phyloP scores from a whole-genome alignment of 2,797 vertebrate species.

The Pseudochromis fuscus region DNA sequence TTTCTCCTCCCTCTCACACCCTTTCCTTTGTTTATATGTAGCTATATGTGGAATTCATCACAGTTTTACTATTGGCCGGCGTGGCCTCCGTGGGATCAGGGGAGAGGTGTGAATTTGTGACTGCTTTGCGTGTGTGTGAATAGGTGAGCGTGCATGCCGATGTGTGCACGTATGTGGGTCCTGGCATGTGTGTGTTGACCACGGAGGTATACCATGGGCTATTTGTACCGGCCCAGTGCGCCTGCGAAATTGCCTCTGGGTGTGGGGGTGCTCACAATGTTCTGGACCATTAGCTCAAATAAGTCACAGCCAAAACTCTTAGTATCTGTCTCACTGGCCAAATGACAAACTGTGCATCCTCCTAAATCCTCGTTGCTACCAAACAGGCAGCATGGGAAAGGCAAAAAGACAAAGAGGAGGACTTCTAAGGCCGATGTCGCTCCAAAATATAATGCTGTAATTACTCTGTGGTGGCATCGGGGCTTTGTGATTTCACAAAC shows the following conservation, averaged over 20 bases:
- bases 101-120: constrained; percentile 47
- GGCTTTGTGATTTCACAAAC: constrained; percentile 14
- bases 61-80: constrained; percentile 44
- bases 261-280: constrained; percentile 88
- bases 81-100: constrained; percentile 28
- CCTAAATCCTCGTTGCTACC: constrained; percentile 70
- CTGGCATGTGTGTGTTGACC: constrained; percentile 74
- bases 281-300: constrained; percentile 92
- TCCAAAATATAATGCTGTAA: constrained; percentile 20
- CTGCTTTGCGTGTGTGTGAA: constrained; percentile 46
- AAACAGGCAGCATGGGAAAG: constrained; percentile 51
- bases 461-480: constrained; percentile 12
- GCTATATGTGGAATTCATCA: constrained; percentile 58
- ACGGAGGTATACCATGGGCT: constrained; percentile 80
- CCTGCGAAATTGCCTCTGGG: constrained; percentile 87
- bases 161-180: constrained; percentile 57
- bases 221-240: constrained; percentile 86
- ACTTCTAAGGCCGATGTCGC: constrained; percentile 2
- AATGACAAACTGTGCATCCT: constrained; percentile 85
- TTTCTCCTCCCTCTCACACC: constrained; percentile 24
- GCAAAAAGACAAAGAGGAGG: constrained; percentile 41
- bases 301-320: constrained; percentile 88
- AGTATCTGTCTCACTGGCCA: constrained; percentile 85
- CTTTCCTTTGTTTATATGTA: constrained; percentile 58
- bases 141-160: constrained; percentile 62